Percentiles rank a stretch among this genome's conserved stretches.
These are phyloP conservation scores for Asobara japonica DNA, from an alignment of 1,140 invertebrate species.

Conservation along the genomic window DNA sequence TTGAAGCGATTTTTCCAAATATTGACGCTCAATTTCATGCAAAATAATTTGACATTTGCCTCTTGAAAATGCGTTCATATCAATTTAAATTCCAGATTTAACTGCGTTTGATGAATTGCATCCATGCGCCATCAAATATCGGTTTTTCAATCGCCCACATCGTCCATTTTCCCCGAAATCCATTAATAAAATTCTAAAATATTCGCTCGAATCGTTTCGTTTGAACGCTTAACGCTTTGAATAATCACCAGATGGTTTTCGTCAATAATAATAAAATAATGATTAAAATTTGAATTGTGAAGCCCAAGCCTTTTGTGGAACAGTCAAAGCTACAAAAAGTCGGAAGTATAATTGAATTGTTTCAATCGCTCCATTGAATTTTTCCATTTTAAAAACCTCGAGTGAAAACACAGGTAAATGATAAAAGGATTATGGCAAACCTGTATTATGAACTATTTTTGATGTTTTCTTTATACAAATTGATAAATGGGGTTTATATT, in stretches of 20 bases:
- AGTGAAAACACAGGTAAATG: too few relatives aligned
- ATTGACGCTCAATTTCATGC: too few relatives aligned
- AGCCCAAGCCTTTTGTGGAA: neutral
- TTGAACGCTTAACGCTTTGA: neutral
- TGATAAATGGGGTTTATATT: too few relatives aligned
- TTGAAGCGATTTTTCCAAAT: too few relatives aligned
- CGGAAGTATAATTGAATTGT: neutral
- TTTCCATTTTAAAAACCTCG: too few relatives aligned
- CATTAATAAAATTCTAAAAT: neutral
- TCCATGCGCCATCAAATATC: neutral
- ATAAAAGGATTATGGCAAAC: too few relatives aligned
- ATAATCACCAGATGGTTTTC: neutral
- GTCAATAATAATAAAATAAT: slow-evolving; percentile 4
- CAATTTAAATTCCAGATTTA: neutral
- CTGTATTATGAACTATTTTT: too few relatives aligned
- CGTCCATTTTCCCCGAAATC: neutral
- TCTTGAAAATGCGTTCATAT: too few relatives aligned
- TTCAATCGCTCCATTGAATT: neutral
- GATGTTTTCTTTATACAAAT: too few relatives aligned
- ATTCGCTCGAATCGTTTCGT: too few relatives aligned
- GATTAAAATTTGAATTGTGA: neutral
- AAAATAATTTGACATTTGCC: too few relatives aligned
- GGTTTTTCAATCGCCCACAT: too few relatives aligned
- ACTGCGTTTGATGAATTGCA: neutral
- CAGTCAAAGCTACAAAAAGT: neutral